Evolutionary conservation across 2,797 vertebrate genomes (phyloP).

Genomic region (Tinamus major): DNA sequence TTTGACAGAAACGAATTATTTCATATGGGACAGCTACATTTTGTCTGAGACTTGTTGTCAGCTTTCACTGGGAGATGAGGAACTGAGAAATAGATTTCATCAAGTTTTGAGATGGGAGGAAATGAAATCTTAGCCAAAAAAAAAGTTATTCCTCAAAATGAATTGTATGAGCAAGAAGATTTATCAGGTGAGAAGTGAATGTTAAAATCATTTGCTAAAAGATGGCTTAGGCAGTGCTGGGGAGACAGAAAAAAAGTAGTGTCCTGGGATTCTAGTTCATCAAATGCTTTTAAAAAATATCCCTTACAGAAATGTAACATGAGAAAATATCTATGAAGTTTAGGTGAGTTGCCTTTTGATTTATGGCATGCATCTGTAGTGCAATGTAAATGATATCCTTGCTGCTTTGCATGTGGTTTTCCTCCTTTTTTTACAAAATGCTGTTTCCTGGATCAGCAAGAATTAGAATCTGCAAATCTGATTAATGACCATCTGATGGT

Average conservation of each 20-base stretch:
- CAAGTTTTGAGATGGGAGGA: conserved; percentile 82
- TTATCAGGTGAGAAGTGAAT: conserved; percentile 74
- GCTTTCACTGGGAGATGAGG: conserved; percentile 77
- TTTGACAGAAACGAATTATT: conserved; percentile 85
- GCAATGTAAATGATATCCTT: neutral
- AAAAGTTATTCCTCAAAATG: conserved; percentile 79
- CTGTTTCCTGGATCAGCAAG: neutral
- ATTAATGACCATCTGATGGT: neutral
- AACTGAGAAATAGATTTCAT: conserved; percentile 86
- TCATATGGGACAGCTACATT: conserved; percentile 81
- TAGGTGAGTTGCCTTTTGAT: neutral
- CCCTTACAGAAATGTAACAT: too few relatives aligned
- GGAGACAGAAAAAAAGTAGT: conserved; percentile 54
- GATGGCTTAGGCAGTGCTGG: conserved; percentile 60
- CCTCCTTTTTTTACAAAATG: neutral
- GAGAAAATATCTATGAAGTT: neutral
- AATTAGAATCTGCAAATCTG: neutral
- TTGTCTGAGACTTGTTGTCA: conserved; percentile 82
- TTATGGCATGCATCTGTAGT: neutral
- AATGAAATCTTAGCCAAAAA: conserved; percentile 85
- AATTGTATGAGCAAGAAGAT: conserved; percentile 75
- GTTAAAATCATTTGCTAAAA: conserved; percentile 78
- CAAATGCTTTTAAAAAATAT: conserved; percentile 56
- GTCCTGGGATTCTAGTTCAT: conserved; percentile 54
- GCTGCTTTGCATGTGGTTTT: neutral